These are phyloP conservation scores for Tetrax tetrax DNA, from an alignment of 2,113 vertebrate species.

Conservation along the genomic window DNA sequence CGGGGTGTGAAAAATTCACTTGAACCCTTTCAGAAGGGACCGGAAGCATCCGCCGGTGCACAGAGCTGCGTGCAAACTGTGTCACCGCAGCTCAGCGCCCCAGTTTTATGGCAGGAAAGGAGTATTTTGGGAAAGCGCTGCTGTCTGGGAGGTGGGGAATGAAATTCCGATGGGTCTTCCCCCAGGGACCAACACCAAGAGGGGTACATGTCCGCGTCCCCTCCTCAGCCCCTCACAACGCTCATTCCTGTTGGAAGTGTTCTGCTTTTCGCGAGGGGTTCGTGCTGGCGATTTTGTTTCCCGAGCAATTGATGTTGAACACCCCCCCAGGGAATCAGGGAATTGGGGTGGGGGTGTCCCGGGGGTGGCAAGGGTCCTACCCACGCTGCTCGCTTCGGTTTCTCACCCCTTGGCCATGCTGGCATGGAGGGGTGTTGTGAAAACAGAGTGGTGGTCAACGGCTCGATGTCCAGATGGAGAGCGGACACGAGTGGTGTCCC, in stretches of 20 bases:
- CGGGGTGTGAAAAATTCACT: not conserved
- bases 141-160: no score
- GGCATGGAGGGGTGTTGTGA: accelerated
- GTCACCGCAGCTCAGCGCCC: accelerated
- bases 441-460: no score
- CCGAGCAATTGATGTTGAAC: accelerated
- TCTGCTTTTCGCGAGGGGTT: not conserved
- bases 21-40: not conserved
- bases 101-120: accelerated
- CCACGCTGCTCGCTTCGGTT: accelerated
- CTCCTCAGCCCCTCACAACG: accelerated
- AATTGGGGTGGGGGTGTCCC: accelerated
- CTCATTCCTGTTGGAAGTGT: accelerated
- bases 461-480: no score
- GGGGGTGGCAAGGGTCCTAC: not conserved
- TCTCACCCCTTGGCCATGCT: accelerated
- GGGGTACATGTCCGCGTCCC: accelerated
- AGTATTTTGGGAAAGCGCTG: accelerated
- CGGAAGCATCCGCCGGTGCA: accelerated
- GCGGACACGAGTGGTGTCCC: no score
- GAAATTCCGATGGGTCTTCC: not conserved
- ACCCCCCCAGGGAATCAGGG: accelerated
- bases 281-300: accelerated
- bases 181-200: accelerated
- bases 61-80: not conserved